Percentiles rank a stretch among this genome's conserved stretches.
Conservation (phyloP, 2,113 vertebrate genomes). For the Perca flavescens region DNA sequence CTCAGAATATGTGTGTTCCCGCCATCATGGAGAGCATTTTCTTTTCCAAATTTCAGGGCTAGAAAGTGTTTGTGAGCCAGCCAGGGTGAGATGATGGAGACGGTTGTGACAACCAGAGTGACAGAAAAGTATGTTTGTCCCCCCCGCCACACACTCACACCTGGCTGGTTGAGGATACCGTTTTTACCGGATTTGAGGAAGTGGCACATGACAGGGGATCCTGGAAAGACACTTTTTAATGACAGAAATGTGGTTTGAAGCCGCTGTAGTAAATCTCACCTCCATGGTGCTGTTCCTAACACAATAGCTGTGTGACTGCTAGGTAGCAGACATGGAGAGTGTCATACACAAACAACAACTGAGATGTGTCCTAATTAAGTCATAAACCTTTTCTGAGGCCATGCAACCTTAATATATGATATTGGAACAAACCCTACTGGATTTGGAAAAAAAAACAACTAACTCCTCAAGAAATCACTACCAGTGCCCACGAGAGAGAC, state of each 20-base stretch:
- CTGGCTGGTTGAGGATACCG: slow-evolving; percentile 11
- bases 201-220: slow-evolving; percentile 5
- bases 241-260: slow-evolving; percentile 25
- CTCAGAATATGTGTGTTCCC: slow-evolving; percentile 37
- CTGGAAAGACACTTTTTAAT: slow-evolving; percentile 23
- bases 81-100: slow-evolving; percentile 18
- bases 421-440: neutral
- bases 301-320: neutral
- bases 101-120: neutral
- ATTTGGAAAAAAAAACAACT: neutral
- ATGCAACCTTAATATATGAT: neutral
- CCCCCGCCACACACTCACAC: neutral
- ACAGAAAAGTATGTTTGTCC: neutral
- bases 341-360: neutral
- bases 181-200: slow-evolving; percentile 35
- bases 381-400: neutral
- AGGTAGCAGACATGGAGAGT: neutral
- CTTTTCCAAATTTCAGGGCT: slow-evolving; percentile 15
- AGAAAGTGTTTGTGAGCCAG: slow-evolving; percentile 1
- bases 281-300: neutral
- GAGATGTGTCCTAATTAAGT: slow-evolving; percentile 12
- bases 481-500: slow-evolving; percentile 1
- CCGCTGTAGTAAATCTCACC: slow-evolving; percentile 12
- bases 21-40: slow-evolving; percentile 27
- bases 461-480: neutral